Percentiles rank a stretch among this genome's conserved stretches.
Evolutionary conservation across 2,797 vertebrate species (phyloP).

Genomic region (Linurgus olivaceus): DNA sequence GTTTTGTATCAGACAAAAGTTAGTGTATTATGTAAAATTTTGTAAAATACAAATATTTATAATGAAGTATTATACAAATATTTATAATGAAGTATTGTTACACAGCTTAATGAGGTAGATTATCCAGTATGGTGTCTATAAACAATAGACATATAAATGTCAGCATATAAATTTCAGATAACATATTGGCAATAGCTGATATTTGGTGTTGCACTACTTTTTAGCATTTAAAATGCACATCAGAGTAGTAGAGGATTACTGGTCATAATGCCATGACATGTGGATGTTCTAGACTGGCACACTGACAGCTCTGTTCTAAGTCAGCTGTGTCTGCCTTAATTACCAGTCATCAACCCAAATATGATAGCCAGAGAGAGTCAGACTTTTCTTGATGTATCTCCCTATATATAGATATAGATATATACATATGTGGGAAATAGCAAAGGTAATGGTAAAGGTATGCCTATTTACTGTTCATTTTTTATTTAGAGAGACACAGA

Average conservation of each 20-base stretch:
- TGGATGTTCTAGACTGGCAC: neutral
- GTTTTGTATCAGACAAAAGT: neutral
- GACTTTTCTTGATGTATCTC: neutral
- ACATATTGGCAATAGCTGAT: neutral
- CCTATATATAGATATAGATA: neutral
- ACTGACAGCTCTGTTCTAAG: neutral
- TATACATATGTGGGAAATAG: rapidly evolving
- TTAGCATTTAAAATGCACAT: neutral
- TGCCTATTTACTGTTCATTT: neutral
- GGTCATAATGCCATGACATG: neutral
- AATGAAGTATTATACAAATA: neutral
- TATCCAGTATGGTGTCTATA: neutral
- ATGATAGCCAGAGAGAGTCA: neutral
- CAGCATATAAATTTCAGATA: neutral
- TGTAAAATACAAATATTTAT: neutral
- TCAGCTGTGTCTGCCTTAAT: neutral
- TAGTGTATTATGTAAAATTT: neutral
- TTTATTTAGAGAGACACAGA: neutral
- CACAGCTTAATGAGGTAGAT: neutral
- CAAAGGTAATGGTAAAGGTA: neutral
- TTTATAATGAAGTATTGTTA: neutral
- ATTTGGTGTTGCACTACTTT: neutral
- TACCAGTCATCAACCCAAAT: neutral
- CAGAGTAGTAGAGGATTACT: neutral
- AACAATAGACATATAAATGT: neutral